Conservation (phyloP, 2,888 invertebrate genomes). For the Galerucella nymphaeae region DNA sequence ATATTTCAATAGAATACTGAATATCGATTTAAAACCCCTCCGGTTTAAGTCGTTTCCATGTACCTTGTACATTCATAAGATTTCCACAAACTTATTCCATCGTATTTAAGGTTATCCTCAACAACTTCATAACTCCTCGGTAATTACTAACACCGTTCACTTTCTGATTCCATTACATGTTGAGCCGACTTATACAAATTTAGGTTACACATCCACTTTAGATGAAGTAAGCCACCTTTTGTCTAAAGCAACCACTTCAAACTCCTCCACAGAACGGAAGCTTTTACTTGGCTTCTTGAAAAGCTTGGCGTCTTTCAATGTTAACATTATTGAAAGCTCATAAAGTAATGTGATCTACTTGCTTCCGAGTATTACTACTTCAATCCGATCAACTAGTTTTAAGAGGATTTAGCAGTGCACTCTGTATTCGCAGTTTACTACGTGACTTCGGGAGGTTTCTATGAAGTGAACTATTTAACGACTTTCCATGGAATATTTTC, state of each 20-base stretch:
- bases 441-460: background rate
- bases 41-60: no score
- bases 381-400: constrained; percentile 4
- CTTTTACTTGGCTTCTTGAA: constrained; percentile 16
- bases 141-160: background rate
- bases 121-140: background rate
- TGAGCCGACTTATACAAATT: background rate
- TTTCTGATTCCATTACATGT: background rate
- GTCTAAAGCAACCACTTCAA: constrained; percentile 3
- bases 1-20: no score
- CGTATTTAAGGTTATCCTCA: background rate
- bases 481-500: background rate
- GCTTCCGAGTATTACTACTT: background rate
- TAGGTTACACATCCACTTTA: background rate
- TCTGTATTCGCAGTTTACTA: background rate
- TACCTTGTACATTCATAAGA: background rate
- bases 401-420: constrained; percentile 4
- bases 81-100: background rate
- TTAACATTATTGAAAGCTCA: constrained; percentile 11
- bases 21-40: no score
- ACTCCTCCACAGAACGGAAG: background rate
- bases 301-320: constrained; percentile 9
- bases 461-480: background rate
- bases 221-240: constrained; percentile 4
- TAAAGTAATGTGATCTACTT: background rate